Percentiles rank a stretch among this genome's conserved stretches.
Conservation (phyloP, 2,888 invertebrate species). For the Apotomis betuletana region DNA sequence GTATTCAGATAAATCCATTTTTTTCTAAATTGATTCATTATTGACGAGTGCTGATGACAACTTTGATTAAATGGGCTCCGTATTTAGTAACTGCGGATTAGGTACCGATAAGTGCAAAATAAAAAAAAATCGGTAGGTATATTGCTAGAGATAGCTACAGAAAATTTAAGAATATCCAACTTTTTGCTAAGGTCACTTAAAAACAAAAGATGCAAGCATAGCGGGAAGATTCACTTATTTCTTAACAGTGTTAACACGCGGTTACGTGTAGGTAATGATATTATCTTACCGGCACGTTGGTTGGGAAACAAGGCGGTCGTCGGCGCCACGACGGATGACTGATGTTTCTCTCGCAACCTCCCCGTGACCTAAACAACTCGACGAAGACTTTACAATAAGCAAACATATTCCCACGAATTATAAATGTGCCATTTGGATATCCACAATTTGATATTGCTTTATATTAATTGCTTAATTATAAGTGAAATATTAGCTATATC, state of each 20-base stretch:
- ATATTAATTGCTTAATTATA: no score
- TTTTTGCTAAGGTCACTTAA: neutral
- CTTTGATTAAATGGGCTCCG: no score
- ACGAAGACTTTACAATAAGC: neutral
- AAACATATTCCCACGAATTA: neutral
- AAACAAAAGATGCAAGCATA: neutral
- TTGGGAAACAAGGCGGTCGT: constrained; percentile 25
- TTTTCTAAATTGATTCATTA: no score
- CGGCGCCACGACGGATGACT: constrained; percentile 13
- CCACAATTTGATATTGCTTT: neutral
- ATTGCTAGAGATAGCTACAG: no score
- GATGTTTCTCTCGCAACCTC: constrained; percentile 25
- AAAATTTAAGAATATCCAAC: no score
- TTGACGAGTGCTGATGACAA: no score
- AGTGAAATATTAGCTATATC: no score
- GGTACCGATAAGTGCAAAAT: no score
- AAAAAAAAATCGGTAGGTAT: no score
- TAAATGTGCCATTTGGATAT: neutral
- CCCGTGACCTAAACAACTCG: constrained; percentile 30
- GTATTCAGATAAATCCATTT: no score
- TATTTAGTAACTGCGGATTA: no score
- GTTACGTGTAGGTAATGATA: constrained; percentile 17
- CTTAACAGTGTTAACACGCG: constrained; percentile 21
- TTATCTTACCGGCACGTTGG: constrained; percentile 22
- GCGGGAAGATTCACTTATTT: constrained; percentile 16